Percentiles rank a stretch among this genome's conserved stretches.
phyloP scores from a whole-genome alignment of 2,888 invertebrate species.

The Glaucopsyche alexis region DNA sequence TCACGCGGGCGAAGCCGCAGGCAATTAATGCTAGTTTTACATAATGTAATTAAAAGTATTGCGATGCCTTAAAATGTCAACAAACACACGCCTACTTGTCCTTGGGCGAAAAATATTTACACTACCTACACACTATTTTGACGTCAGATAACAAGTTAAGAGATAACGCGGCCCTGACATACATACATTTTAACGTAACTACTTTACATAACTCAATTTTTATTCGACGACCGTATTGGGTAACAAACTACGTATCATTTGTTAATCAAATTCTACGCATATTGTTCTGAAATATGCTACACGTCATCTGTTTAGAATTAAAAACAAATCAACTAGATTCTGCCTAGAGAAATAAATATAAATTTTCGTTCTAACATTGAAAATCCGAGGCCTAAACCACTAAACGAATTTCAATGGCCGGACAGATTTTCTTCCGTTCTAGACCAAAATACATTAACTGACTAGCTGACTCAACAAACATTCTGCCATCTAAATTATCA shows the following conservation, averaged over 20 bases:
- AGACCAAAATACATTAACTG: too few species aligned
- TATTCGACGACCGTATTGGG: constrained; percentile 9
- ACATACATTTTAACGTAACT: constrained; percentile 14
- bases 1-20: too few species aligned
- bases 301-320: neutral
- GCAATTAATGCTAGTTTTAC: too few species aligned
- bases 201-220: constrained; percentile 26
- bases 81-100: neutral
- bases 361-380: too few species aligned
- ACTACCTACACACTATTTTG: constrained; percentile 34
- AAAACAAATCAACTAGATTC: too few species aligned
- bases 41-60: too few species aligned
- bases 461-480: too few species aligned
- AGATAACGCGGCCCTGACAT: constrained; percentile 18
- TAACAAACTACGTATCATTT: constrained; percentile 11
- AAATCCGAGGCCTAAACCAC: too few species aligned
- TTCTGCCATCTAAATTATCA: too few species aligned
- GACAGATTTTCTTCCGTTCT: too few species aligned
- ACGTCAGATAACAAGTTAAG: constrained; percentile 30
- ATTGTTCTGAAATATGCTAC: neutral
- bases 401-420: too few species aligned
- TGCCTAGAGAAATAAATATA: too few species aligned
- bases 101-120: constrained; percentile 22
- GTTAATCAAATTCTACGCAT: constrained; percentile 6
- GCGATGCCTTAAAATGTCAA: neutral